These are phyloP conservation scores for Crossocerus cetratus DNA, from an alignment of 2,888 invertebrate species.

Conservation along the genomic window DNA sequence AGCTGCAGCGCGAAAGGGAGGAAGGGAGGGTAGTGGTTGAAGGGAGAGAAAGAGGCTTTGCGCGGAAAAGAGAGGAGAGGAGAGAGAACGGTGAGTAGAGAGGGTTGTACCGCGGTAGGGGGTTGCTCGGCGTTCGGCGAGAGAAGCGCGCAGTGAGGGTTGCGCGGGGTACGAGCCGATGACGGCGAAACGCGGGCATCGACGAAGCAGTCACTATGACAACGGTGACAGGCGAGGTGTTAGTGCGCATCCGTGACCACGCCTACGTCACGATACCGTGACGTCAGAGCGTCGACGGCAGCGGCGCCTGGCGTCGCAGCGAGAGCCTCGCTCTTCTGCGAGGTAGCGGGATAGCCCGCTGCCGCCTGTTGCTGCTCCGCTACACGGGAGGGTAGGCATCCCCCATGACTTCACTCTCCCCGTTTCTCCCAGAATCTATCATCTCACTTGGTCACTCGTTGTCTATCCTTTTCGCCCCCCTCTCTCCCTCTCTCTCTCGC, in stretches of 20 bases:
- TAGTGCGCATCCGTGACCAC: constrained; percentile 77
- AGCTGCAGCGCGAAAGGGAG: constrained; percentile 30
- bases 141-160: constrained; percentile 48
- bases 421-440: background rate
- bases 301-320: constrained; percentile 61
- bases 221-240: constrained; percentile 75
- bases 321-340: constrained; percentile 37
- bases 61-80: background rate
- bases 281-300: constrained; percentile 68
- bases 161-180: constrained; percentile 57
- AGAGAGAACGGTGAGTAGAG: constrained; percentile 17
- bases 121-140: constrained; percentile 49
- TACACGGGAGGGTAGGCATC: constrained; percentile 57
- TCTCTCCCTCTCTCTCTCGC: constrained; percentile 11
- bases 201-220: constrained; percentile 74
- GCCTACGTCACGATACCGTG: constrained; percentile 75
- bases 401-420: constrained; percentile 26
- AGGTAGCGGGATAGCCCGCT: constrained; percentile 51
- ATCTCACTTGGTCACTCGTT: constrained; percentile 17
- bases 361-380: constrained; percentile 75
- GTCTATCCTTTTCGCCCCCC: constrained; percentile 16
- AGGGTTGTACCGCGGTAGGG: constrained; percentile 51
- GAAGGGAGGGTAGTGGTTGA: constrained; percentile 14
- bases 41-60: background rate
- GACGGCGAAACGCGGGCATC: constrained; percentile 71